These are phyloP conservation scores for Lates japonicus DNA, from an alignment of 2,797 vertebrate species.

Conservation along the genomic window DNA sequence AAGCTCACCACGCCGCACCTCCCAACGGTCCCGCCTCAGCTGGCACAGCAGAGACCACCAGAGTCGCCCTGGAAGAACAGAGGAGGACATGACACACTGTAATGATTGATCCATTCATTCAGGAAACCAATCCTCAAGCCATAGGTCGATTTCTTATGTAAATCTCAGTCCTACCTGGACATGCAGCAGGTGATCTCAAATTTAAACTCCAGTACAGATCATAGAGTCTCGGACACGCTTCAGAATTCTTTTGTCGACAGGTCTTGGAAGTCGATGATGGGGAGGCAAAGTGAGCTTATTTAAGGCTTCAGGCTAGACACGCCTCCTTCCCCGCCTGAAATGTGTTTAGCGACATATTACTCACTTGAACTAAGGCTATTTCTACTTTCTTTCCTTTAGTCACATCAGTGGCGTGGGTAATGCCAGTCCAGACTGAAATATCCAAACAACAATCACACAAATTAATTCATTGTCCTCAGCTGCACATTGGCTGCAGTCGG, in stretches of 20 bases:
- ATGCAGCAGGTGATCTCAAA: slow-evolving; percentile 88
- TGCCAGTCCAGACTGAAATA: too few relatives aligned
- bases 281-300: slow-evolving; percentile 87
- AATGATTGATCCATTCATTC: not conserved
- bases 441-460: too few relatives aligned
- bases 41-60: slow-evolving; percentile 87
- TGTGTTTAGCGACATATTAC: not conserved
- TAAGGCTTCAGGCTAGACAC: slow-evolving; percentile 82
- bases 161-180: slow-evolving; percentile 78
- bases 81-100: too few relatives aligned
- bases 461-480: too few relatives aligned
- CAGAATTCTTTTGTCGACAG: slow-evolving; percentile 90
- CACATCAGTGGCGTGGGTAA: accelerated
- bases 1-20: slow-evolving; percentile 92
- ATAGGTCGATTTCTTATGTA: not conserved
- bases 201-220: slow-evolving; percentile 88
- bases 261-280: slow-evolving; percentile 87
- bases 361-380: not conserved
- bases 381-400: not conserved
- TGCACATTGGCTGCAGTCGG: too few relatives aligned
- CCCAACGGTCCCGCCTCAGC: slow-evolving; percentile 84
- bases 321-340: slow-evolving; percentile 85
- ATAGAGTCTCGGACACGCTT: slow-evolving; percentile 89
- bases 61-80: slow-evolving; percentile 82
- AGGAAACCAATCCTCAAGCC: not conserved